Evolutionary conservation across 2,888 invertebrate genomes (phyloP).

Genomic region (Notocelia uddmanniana): DNA sequence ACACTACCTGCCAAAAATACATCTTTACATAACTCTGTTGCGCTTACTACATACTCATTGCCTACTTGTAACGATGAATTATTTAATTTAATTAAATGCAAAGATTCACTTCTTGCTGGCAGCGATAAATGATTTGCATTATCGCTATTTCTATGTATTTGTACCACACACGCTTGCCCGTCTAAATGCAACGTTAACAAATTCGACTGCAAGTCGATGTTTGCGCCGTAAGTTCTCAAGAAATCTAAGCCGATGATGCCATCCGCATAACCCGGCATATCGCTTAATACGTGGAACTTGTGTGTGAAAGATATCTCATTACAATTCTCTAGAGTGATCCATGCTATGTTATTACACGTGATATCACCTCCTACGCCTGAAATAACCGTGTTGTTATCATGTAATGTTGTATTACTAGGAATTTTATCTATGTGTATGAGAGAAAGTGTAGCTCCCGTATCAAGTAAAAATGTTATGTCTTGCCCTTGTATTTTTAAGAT

Average conservation of each 20-base stretch:
- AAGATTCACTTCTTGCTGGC: not conserved
- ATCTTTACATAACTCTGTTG: not conserved
- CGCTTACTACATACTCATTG: not conserved
- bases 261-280: conserved; percentile 10
- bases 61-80: not conserved
- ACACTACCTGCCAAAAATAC: conserved; percentile 1
- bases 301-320: conserved; percentile 8
- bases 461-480: not conserved
- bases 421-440: not conserved
- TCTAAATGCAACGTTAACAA: not conserved
- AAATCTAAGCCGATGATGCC: not conserved
- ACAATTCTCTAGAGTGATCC: not conserved
- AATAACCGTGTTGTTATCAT: not conserved
- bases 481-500: not conserved
- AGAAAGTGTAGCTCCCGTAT: not conserved
- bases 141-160: not conserved
- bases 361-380: not conserved
- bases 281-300: conserved; percentile 6
- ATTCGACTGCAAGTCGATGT: not conserved
- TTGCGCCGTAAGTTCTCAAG: conserved; percentile 5
- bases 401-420: not conserved
- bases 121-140: not conserved
- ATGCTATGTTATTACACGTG: not conserved
- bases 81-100: conserved; percentile 7
- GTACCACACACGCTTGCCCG: not conserved